phyloP scores from a whole-genome alignment of 2,113 vertebrate genomes.

The Dinomys branickii region DNA sequence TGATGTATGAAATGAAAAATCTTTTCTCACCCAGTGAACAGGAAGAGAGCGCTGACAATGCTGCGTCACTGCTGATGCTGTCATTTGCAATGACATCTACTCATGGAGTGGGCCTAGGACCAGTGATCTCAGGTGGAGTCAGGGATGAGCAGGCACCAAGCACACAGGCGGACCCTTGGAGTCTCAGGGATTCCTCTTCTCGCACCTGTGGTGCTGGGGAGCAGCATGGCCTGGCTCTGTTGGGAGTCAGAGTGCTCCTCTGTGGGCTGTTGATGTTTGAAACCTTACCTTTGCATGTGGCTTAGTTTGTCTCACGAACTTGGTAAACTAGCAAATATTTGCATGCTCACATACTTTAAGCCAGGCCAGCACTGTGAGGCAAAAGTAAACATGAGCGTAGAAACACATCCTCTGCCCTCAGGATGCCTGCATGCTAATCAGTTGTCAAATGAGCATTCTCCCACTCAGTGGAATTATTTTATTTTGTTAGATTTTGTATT shows the following conservation, averaged over 20 bases:
- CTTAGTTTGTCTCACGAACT: fast-evolving
- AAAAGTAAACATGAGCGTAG: background rate
- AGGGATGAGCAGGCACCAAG: fast-evolving
- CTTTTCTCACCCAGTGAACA: constrained; percentile 83
- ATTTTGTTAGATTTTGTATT: background rate
- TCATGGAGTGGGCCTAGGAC: constrained; percentile 12
- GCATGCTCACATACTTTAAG: background rate
- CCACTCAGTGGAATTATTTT: background rate
- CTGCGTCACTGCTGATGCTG: constrained; percentile 70
- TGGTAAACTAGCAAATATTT: background rate
- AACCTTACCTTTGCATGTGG: background rate
- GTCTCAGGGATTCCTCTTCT: background rate
- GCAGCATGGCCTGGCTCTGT: background rate
- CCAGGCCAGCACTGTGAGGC: background rate
- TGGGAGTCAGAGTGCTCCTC: background rate
- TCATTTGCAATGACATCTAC: constrained; percentile 47
- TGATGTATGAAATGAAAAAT: constrained; percentile 90
- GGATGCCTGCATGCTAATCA: background rate
- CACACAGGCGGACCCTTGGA: fast-evolving
- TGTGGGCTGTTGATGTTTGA: background rate
- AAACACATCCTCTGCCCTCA: background rate
- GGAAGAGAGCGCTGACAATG: constrained; percentile 78
- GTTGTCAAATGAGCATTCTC: background rate
- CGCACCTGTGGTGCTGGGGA: fast-evolving
- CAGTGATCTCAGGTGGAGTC: background rate